Conservation (phyloP, 2,888 invertebrate genomes). For the Xanthorhoe spadicearia region DNA sequence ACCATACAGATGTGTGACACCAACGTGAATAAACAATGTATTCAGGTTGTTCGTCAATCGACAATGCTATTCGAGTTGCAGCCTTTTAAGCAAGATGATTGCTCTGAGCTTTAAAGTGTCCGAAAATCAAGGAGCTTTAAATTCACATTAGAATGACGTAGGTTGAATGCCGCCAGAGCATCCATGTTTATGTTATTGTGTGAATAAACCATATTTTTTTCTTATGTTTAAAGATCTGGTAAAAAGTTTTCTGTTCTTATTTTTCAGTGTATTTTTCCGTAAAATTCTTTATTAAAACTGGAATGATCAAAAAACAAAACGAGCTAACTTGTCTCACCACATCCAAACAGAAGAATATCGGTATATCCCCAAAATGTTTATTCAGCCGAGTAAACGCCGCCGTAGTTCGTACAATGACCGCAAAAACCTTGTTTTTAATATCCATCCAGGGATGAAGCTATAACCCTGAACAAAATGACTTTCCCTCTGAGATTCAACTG, state of each 20-base stretch:
- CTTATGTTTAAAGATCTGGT: too few relatives aligned
- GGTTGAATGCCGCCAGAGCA: too few relatives aligned
- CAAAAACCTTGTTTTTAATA: slow-evolving; percentile 61
- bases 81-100: too few relatives aligned
- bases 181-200: too few relatives aligned
- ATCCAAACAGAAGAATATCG: neutral
- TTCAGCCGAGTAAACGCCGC: slow-evolving; percentile 38
- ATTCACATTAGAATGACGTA: too few relatives aligned
- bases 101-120: too few relatives aligned
- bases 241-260: too few relatives aligned
- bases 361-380: slow-evolving; percentile 13
- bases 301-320: neutral
- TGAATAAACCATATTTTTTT: too few relatives aligned
- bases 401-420: slow-evolving; percentile 55
- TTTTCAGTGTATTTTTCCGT: neutral
- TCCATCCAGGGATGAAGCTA: slow-evolving; percentile 60
- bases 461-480: slow-evolving; percentile 67
- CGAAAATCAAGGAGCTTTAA: too few relatives aligned
- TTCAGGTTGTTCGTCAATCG: too few relatives aligned
- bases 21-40: too few relatives aligned
- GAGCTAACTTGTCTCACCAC: slow-evolving; percentile 4
- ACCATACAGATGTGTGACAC: neutral
- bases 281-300: neutral
- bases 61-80: too few relatives aligned
- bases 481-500: slow-evolving; percentile 63